Evolutionary conservation across 2,888 invertebrate genomes (phyloP).

Genomic region (Tinea pellionella): DNA sequence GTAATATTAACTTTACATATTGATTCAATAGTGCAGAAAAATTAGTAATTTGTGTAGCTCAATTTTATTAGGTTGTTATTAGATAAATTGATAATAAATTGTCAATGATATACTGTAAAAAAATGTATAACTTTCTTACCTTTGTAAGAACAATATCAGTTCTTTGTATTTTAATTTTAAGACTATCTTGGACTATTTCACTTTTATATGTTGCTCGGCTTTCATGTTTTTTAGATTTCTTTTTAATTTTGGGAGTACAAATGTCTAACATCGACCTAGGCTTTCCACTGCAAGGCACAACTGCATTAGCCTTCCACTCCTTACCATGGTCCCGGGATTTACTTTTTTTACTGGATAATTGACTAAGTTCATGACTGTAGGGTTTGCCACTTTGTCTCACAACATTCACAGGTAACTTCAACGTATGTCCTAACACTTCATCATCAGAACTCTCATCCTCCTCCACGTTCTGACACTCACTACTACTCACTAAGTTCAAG

Average conservation of each 20-base stretch:
- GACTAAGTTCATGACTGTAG: slow-evolving; percentile 68
- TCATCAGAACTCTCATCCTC: slow-evolving; percentile 56
- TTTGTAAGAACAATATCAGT: slow-evolving; percentile 35
- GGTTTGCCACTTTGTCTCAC: slow-evolving; percentile 61
- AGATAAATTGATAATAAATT: too few species aligned
- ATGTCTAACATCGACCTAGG: slow-evolving; percentile 63
- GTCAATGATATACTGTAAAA: too few species aligned
- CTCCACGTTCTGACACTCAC: slow-evolving; percentile 46
- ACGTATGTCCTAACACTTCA: slow-evolving; percentile 57
- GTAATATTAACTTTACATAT: too few species aligned
- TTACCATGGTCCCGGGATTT: slow-evolving; percentile 45
- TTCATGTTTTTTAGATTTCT: slow-evolving; percentile 62
- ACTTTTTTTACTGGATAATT: slow-evolving; percentile 64
- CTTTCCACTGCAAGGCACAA: slow-evolving; percentile 61
- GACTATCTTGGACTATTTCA: slow-evolving; percentile 74
- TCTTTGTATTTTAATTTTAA: slow-evolving; percentile 78
- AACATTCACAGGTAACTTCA: slow-evolving; percentile 59
- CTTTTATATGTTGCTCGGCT: slow-evolving; percentile 65
- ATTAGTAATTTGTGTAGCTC: too few species aligned
- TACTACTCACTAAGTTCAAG: slow-evolving; percentile 64
- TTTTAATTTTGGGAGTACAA: slow-evolving; percentile 59
- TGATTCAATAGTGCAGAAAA: too few species aligned
- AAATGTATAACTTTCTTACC: background rate
- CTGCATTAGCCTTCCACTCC: slow-evolving; percentile 47
- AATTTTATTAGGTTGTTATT: too few species aligned